These are phyloP conservation scores for Artemia sp. DNA, from an alignment of 2,888 invertebrate species.

Conservation along the genomic window DNA sequence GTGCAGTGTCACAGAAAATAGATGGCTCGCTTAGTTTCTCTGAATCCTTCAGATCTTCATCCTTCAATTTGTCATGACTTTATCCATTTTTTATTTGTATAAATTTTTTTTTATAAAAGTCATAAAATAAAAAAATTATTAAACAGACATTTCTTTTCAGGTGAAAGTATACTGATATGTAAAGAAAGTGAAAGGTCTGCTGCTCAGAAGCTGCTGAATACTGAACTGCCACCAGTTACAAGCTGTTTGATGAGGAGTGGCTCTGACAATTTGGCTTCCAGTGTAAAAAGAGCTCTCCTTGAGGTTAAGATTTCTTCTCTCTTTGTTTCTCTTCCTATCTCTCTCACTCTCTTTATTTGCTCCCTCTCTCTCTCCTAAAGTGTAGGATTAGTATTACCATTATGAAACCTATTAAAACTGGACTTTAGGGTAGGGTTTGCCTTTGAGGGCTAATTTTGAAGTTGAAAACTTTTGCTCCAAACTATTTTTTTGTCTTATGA, in stretches of 20 bases:
- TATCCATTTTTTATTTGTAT: slow-evolving; percentile 8
- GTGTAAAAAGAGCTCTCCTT: slow-evolving; percentile 38
- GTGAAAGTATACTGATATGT: slow-evolving; percentile 83
- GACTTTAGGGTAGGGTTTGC: too few relatives aligned
- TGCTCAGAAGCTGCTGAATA: slow-evolving; percentile 50
- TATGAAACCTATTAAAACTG: too few relatives aligned
- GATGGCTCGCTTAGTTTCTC: too few relatives aligned
- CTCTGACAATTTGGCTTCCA: slow-evolving; percentile 32
- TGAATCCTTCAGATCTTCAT: too few relatives aligned
- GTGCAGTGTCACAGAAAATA: too few relatives aligned
- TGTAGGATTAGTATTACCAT: too few relatives aligned
- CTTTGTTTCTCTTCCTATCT: too few relatives aligned
- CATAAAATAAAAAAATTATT: not conserved
- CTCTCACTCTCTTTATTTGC: too few relatives aligned
- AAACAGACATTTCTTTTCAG: slow-evolving; percentile 33
- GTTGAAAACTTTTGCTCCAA: too few relatives aligned
- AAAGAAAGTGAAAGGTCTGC: slow-evolving; percentile 51
- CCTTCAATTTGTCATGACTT: not conserved
- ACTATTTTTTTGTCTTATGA: too few relatives aligned
- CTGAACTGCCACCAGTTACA: slow-evolving; percentile 49
- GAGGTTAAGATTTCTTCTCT: slow-evolving; percentile 31
- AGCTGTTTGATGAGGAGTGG: slow-evolving; percentile 53
- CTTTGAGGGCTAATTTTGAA: too few relatives aligned
- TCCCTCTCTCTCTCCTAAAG: too few relatives aligned
- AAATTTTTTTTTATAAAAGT: not conserved